Evolutionary conservation across 2,797 vertebrate genomes (phyloP), one percentile per base, ranked within the genome.

Genomic region (Chiroxiphia lanceolata): DNA sequence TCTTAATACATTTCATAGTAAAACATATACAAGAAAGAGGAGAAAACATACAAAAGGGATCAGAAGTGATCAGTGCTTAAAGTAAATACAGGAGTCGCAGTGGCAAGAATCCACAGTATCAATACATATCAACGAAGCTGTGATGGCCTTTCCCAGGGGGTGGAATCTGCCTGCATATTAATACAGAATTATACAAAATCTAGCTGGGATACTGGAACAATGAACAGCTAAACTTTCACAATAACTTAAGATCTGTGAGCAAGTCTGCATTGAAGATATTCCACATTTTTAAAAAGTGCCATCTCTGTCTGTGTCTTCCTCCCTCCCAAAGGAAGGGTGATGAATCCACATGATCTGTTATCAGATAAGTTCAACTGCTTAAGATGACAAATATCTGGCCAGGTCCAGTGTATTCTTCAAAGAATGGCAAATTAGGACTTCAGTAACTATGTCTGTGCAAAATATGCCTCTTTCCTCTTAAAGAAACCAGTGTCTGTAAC

Each of bases 401-500:
- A 97, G 95, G 97, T 98, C 98, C 98, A 98, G 98, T 98, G 98
- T 98, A 98, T 97, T 95, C 94, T 94, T 96, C 95, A 95, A 96
- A 95, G 96, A 98, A 95, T 85, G 97, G 97, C 96, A 95, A 97
- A 97, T 94, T 95, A 96, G 83, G 96, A 97, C 95, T 96, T 98
- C 93, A 93, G 95, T 86, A 97, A 97, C 89, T 94, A 96, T 40
- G 84, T 97, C 97, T 98, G 98, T 98, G 98, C 98, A 98, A 98
- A 98, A 97, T 98, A 96, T 79, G 98, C 98, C 96, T 98, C 97
- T 97, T 97, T 97, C 96, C 96, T 96, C 96, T 96, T 96, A 91
- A 96, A 97, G 97, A 98, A 98, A 98, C 98, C 98, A 98, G 98
- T 98, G 98, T 98, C 97, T 97, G 91, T 93, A 98, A 97, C 96